A percentile compares a stretch with the other conserved stretches of the same genome.
Conservation (phyloP, 2,888 invertebrate species). For the Pomacea canaliculata region DNA sequence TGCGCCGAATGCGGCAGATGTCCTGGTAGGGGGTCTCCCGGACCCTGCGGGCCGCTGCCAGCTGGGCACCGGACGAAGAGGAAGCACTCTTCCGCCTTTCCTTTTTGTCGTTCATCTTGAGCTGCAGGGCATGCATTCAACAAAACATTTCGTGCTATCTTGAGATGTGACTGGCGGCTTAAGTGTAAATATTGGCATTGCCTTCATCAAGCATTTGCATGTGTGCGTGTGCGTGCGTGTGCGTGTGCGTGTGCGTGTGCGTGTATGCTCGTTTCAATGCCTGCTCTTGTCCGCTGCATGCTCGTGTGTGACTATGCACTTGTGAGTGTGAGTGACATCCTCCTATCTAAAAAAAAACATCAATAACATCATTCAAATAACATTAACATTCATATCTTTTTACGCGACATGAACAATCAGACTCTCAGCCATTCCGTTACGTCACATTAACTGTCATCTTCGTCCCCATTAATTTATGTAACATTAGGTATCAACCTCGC, state of each 20-base stretch:
- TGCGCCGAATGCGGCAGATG: slow-evolving; percentile 29
- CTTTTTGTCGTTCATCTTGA: slow-evolving; percentile 3
- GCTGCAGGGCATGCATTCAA: not conserved
- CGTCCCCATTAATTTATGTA: too few relatives aligned
- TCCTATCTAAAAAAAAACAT: not conserved
- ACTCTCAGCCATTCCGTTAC: too few relatives aligned
- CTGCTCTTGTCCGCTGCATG: not conserved
- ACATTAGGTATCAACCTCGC: too few relatives aligned
- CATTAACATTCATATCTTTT: not conserved
- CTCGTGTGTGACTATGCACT: not conserved
- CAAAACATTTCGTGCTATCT: not conserved
- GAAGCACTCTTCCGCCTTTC: slow-evolving; percentile 18
- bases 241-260: not conserved
- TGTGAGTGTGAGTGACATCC: not conserved
- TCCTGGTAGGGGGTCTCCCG: slow-evolving; percentile 39
- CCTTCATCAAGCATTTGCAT: not conserved
- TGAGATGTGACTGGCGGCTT: not conserved
- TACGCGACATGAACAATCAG: too few relatives aligned
- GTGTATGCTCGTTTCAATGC: not conserved
- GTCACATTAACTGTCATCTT: too few relatives aligned
- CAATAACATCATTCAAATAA: not conserved
- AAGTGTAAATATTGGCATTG: not conserved
- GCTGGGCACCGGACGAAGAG: slow-evolving; percentile 7
- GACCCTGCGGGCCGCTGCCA: slow-evolving; percentile 2
- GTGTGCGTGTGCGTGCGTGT: not conserved